These are phyloP conservation scores for Thinocorus orbignyianus DNA, from an alignment of 2,113 vertebrate species.

Conservation along the genomic window DNA sequence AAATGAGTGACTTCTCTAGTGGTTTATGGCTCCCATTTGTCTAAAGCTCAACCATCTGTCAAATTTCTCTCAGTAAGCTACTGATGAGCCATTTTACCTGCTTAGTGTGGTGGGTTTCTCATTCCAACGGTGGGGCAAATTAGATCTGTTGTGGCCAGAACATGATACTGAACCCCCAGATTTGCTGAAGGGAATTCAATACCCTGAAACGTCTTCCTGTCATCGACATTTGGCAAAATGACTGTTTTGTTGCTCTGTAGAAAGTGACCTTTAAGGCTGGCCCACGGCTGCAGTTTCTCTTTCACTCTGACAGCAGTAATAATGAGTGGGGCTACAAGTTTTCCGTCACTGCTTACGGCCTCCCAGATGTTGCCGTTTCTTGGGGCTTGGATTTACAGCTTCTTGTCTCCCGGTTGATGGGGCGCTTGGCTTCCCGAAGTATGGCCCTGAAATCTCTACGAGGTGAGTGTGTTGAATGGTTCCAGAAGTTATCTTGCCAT, in stretches of 20 bases:
- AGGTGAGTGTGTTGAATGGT: conserved; percentile 65
- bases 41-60: neutral
- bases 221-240: conserved; percentile 53
- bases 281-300: conserved; percentile 96
- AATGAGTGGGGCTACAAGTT: conserved; percentile 99
- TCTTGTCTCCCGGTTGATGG: conserved; percentile 91
- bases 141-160: neutral
- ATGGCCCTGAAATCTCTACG: conserved; percentile 85
- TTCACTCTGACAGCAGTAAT: conserved; percentile 97
- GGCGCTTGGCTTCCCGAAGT: conserved; percentile 90
- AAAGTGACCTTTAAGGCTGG: conserved; percentile 96
- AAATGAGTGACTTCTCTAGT: neutral
- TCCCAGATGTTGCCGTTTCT: conserved; percentile 90
- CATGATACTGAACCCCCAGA: neutral
- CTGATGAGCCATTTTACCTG: neutral
- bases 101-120: neutral
- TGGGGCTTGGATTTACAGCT: conserved; percentile 96
- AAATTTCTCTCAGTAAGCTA: neutral
- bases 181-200: conserved; percentile 61
- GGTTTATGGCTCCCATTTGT: neutral
- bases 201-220: conserved; percentile 51
- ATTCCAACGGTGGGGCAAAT: neutral
- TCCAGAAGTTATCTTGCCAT: neutral
- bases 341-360: conserved; percentile 88
- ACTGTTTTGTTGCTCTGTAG: conserved; percentile 77